phyloP scores from a whole-genome alignment of 2,113 vertebrate species.

The Irena cyanogastra region DNA sequence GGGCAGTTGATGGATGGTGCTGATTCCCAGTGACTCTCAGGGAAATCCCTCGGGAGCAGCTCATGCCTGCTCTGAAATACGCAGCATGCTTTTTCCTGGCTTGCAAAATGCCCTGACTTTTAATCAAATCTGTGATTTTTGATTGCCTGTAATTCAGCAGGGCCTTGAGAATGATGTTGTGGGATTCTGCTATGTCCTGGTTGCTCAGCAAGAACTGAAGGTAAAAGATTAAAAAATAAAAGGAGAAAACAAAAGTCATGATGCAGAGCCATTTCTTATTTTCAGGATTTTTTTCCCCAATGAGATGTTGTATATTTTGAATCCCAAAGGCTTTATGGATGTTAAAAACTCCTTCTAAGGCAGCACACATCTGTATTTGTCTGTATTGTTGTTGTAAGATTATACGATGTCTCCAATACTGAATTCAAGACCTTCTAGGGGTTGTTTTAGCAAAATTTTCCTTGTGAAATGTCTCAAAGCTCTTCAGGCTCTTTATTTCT shows the following conservation, averaged over 20 bases:
- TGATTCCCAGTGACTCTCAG: neutral
- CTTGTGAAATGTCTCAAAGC: neutral
- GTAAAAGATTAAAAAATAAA: neutral
- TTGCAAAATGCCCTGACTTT: neutral
- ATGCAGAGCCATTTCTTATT: neutral
- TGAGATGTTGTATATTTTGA: neutral
- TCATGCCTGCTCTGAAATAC: neutral
- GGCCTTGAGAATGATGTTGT: neutral
- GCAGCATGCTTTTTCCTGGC: neutral
- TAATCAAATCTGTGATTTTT: neutral
- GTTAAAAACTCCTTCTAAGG: neutral
- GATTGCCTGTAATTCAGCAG: neutral
- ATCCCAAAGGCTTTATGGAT: neutral
- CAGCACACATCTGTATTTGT: neutral
- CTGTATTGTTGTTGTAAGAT: neutral
- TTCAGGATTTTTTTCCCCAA: neutral
- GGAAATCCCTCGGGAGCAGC: neutral
- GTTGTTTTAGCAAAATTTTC: neutral
- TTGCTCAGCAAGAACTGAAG: neutral
- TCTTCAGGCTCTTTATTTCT: neutral
- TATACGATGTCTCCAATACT: neutral
- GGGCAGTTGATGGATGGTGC: neutral
- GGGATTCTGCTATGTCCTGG: neutral
- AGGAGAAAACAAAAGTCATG: neutral
- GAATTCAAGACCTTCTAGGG: neutral